These are phyloP conservation scores for Mesodorylaimus sp. DNA, from an alignment of 2,888 invertebrate species.

Conservation along the genomic window DNA sequence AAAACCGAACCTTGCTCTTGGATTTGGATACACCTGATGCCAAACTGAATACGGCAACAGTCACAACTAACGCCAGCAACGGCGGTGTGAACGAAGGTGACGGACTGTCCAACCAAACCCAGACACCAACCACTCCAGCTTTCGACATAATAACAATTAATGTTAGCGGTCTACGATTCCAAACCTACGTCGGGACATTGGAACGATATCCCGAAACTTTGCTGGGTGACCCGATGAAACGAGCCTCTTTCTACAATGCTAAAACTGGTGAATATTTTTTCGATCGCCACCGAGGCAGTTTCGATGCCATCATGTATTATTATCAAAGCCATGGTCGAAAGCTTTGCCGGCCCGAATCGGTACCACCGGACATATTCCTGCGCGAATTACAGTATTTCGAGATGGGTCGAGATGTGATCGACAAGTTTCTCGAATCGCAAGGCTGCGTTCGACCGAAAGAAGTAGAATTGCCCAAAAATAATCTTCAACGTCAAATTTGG, in stretches of 20 bases:
- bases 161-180: slow-evolving; percentile 24
- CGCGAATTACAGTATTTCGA: slow-evolving; percentile 55
- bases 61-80: too few relatives aligned
- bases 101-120: background rate
- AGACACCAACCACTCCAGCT: background rate
- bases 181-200: slow-evolving; percentile 22
- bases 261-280: slow-evolving; percentile 77
- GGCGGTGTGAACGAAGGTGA: background rate
- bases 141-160: slow-evolving; percentile 22
- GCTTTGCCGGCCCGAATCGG: slow-evolving; percentile 37
- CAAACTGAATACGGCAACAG: too few relatives aligned
- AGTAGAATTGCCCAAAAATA: slow-evolving; percentile 86
- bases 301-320: slow-evolving; percentile 97
- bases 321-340: slow-evolving; percentile 50
- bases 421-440: slow-evolving; percentile 41
- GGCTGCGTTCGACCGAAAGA: slow-evolving; percentile 98
- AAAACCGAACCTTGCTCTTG: too few relatives aligned
- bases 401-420: slow-evolving; percentile 65
- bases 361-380: slow-evolving; percentile 25
- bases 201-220: slow-evolving; percentile 23
- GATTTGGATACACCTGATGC: too few relatives aligned
- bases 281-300: slow-evolving; percentile 93
- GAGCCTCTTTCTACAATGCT: slow-evolving; percentile 19
- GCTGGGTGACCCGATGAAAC: slow-evolving; percentile 21
- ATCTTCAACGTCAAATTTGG: slow-evolving; percentile 94